phyloP scores from a whole-genome alignment of 2,113 vertebrate genomes.

The Uria lomvia region DNA sequence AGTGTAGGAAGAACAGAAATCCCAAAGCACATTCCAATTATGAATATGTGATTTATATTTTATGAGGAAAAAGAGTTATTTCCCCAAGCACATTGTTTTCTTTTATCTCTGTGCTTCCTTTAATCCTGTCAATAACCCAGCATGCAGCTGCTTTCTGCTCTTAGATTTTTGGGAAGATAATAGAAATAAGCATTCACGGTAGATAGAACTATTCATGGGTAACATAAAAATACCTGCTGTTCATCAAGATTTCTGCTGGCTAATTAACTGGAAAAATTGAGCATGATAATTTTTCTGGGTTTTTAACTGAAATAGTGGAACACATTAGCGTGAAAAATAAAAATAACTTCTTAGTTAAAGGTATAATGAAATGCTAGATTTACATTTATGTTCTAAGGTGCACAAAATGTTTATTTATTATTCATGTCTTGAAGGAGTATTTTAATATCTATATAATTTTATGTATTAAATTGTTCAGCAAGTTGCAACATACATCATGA shows the following conservation, averaged over 20 bases:
- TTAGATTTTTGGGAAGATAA: conserved; percentile 42
- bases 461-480: not conserved
- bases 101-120: conserved; percentile 46
- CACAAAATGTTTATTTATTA: not conserved
- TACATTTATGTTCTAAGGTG: not conserved
- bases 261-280: conserved; percentile 43
- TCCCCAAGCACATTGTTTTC: conserved; percentile 36
- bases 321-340: not conserved
- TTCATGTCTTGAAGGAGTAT: not conserved
- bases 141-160: conserved; percentile 22
- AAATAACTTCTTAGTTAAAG: conserved; percentile 6
- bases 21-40: conserved; percentile 41
- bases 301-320: not conserved
- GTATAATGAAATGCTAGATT: not conserved
- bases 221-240: conserved; percentile 48
- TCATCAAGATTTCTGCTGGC: conserved; percentile 40
- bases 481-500: not conserved
- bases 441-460: not conserved
- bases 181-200: not conserved
- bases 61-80: conserved; percentile 31
- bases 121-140: conserved; percentile 54
- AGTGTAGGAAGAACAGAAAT: not conserved
- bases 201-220: conserved; percentile 14
- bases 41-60: conserved; percentile 50
- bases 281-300: not conserved